Conservation (phyloP, 1,140 invertebrate genomes). For the Oreohelix idahoensis region DNA sequence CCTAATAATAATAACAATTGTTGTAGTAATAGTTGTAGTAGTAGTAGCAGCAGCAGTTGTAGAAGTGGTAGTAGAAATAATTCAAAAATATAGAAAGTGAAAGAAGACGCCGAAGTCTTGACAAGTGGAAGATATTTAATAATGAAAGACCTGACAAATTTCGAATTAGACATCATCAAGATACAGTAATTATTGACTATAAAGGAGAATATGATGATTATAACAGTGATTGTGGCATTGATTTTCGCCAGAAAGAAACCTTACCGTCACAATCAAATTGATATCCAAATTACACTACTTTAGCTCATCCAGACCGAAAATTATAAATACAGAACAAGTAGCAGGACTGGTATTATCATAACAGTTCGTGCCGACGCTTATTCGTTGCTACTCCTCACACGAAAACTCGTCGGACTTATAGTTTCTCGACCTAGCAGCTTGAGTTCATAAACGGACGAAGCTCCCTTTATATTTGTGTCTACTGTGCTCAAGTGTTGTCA, state of each 20-base stretch:
- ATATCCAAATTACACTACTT: not conserved
- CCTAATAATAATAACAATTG: too few relatives aligned
- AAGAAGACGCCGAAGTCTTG: not conserved
- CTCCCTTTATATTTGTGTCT: not conserved
- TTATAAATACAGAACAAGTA: not conserved
- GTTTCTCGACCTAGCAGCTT: not conserved
- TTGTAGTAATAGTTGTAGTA: too few relatives aligned
- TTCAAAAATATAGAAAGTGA: not conserved
- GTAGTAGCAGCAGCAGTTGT: too few relatives aligned
- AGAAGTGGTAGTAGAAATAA: too few relatives aligned
- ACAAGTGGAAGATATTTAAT: not conserved
- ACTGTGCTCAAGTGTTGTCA: not conserved
- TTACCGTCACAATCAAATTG: not conserved
- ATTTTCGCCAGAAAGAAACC: not conserved
- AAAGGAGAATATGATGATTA: too few relatives aligned
- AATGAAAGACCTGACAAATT: not conserved
- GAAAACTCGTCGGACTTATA: conserved; percentile 1
- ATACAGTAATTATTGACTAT: too few relatives aligned
- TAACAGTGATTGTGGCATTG: not conserved
- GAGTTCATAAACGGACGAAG: not conserved
- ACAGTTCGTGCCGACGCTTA: not conserved
- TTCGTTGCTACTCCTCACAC: not conserved
- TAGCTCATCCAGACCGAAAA: not conserved
- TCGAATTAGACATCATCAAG: too few relatives aligned
- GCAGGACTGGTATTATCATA: not conserved